Percentiles rank a stretch among this genome's conserved stretches.
phyloP scores from a whole-genome alignment of 1,140 invertebrate genomes.

The Drosophila kurseongensis region DNA sequence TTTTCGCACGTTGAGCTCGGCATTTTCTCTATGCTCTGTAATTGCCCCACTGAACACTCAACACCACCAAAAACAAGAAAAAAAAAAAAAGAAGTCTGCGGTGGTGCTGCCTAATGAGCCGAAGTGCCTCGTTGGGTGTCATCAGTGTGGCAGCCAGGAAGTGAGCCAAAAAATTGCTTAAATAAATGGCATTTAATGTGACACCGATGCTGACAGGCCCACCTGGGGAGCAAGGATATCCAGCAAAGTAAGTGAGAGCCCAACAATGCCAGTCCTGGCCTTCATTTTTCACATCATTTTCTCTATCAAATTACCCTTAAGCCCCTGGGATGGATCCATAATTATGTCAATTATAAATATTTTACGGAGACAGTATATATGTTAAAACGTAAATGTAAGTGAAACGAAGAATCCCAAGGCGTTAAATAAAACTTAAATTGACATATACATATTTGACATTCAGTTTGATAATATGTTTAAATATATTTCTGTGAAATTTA shows the following conservation, averaged over 20 bases:
- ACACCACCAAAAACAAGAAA: background rate
- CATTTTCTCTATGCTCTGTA: slow-evolving; percentile 65
- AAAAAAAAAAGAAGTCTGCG: background rate
- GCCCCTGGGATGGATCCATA: slow-evolving; percentile 11
- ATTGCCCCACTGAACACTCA: slow-evolving; percentile 50
- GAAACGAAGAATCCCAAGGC: too few relatives aligned
- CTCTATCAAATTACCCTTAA: slow-evolving; percentile 9
- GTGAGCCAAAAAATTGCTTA: slow-evolving; percentile 81
- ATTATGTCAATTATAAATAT: slow-evolving; percentile 10
- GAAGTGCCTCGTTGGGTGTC: slow-evolving; percentile 80
- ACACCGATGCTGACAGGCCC: slow-evolving; percentile 52
- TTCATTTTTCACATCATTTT: slow-evolving; percentile 10
- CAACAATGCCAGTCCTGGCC: background rate
- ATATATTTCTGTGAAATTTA: too few relatives aligned
- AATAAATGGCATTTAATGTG: slow-evolving; percentile 82
- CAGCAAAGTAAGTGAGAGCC: background rate
- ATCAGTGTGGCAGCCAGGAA: slow-evolving; percentile 73
- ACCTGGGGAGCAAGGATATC: slow-evolving; percentile 19
- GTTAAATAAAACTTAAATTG: too few relatives aligned
- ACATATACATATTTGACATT: too few relatives aligned
- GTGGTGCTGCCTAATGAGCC: slow-evolving; percentile 74
- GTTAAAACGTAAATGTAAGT: too few relatives aligned
- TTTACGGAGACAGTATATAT: too few relatives aligned
- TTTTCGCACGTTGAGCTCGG: slow-evolving; percentile 68
- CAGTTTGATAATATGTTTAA: too few relatives aligned